Base-by-base conservation (phyloP, 2,888 invertebrate species). In the Drosophila percnosoma region DNA sequence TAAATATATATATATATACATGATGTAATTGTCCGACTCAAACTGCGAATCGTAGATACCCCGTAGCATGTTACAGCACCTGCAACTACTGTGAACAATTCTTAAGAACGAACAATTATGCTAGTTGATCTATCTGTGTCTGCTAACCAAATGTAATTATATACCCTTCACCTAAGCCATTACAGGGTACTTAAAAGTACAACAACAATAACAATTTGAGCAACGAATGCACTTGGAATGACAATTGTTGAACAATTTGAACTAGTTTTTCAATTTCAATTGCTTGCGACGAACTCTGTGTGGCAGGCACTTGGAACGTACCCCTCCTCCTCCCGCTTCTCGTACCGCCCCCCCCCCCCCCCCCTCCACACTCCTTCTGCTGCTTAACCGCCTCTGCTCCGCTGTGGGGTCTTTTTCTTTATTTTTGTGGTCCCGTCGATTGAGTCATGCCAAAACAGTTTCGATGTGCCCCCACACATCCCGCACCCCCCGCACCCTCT, bases 181-280 rank as follows among this genome's bases (percentile, higher is more conserved):
- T 52, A 21, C 52, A 52, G 34, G 24, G 53, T 34, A 34, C 2
- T 7, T 45, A 2, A 24, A 24, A 34, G 15, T 4, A 45, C 24
- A 68, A 24, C 27, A 59, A 60, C 13, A 21, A 15, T 8, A 45
- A 15, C 15, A 45, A 24, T 45, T 62, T 21, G 48, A 48, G 24
- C 51, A 58, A 54, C 63, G 34, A 63, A 71, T 58, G 71, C 62
- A 70, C 55, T 70, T 70, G 71, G 51, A 52, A 70, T 45, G 71
- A 57, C 49, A 69, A 75, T 64, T 69, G 61, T 33, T 65, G 29
- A 66, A 54, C 29, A 60, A 42, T 48, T 62, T 70, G 59, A 75
- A 68, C 69, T 75, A 69, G 53, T 75, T 75, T 75, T 45, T 68
- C 66, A 68, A 73, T 73, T 68, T 10, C 33, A 55, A 49, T 58